These are phyloP conservation scores for Caenorhabditis remanei DNA, from an alignment of 1,140 invertebrate genomes.

Conservation along the genomic window DNA sequence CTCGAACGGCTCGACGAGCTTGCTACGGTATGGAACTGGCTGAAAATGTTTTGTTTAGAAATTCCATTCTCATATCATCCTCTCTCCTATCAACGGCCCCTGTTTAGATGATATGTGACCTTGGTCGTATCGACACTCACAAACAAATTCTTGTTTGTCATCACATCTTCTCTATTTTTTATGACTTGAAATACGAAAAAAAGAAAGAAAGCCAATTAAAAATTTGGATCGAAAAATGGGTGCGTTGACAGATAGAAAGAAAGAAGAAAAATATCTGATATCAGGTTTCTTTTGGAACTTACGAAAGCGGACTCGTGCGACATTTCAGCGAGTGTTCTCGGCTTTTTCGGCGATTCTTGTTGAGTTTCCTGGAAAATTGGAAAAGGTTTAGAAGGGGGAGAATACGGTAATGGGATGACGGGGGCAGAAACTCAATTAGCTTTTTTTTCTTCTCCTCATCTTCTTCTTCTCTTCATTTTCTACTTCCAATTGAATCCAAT, in stretches of 20 bases:
- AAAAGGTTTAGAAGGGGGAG: neutral
- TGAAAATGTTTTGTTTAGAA: conserved; percentile 54
- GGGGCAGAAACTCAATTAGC: conserved; percentile 16
- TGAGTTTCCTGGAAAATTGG: conserved; percentile 43
- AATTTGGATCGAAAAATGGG: neutral
- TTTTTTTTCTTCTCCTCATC: neutral
- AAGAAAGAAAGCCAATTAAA: conserved; percentile 36
- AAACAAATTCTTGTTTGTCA: conserved; percentile 20
- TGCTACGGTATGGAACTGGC: conserved; percentile 75
- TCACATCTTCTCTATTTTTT: neutral
- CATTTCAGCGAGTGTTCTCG: conserved; percentile 50
- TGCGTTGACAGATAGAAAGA: conserved; percentile 15
- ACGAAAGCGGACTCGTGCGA: conserved; percentile 48
- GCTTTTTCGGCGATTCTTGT: conserved; percentile 32
- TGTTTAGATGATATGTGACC: neutral
- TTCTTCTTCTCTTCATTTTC: neutral
- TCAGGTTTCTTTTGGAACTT: conserved; percentile 17
- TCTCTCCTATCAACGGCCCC: neutral
- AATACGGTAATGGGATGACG: neutral
- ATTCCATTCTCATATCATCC: neutral
- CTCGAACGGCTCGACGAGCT: conserved; percentile 75
- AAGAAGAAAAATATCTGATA: neutral
- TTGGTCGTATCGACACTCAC: conserved; percentile 3
- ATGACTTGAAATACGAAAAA: neutral
- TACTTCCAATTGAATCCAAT: conserved; percentile 32